phyloP scores from a whole-genome alignment of 2,888 invertebrate species.

The Gryllus longicercus region DNA sequence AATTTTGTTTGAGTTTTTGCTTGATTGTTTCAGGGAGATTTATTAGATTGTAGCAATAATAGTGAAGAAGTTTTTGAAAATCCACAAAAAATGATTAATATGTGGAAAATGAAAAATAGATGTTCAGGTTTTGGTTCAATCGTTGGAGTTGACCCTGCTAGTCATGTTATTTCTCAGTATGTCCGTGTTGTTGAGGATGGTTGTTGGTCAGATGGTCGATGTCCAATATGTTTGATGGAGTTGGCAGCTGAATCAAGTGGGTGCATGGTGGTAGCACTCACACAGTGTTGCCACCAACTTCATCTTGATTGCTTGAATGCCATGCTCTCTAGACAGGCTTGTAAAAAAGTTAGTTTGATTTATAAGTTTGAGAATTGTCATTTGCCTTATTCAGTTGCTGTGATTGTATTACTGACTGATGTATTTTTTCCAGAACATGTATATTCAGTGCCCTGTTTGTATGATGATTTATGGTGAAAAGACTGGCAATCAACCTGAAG shows the following conservation, averaged over 20 bases:
- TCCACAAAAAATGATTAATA: conserved; percentile 37
- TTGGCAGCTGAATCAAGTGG: conserved; percentile 50
- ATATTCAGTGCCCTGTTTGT: conserved; percentile 83
- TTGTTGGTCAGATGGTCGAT: conserved; percentile 55
- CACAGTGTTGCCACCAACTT: conserved; percentile 73
- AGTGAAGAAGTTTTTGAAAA: conserved; percentile 67
- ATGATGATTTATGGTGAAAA: conserved; percentile 77
- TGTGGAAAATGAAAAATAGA: background rate
- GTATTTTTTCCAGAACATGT: conserved; percentile 54
- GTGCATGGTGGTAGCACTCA: conserved; percentile 59
- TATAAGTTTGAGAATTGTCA: background rate
- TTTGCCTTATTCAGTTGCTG: background rate
- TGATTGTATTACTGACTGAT: background rate
- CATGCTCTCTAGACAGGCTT: conserved; percentile 61
- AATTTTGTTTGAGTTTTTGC: background rate
- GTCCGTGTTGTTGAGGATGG: conserved; percentile 64
- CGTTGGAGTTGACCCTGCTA: conserved; percentile 54
- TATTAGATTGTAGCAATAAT: conserved; percentile 67
- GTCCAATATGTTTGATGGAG: conserved; percentile 65
- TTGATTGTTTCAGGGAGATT: conserved; percentile 46
- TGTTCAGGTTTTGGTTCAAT: conserved; percentile 33
- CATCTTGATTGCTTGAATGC: conserved; percentile 76
- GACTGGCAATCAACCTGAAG: conserved; percentile 78
- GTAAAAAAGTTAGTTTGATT: background rate
- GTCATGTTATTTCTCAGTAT: conserved; percentile 64